These are phyloP conservation scores for Picathartes gymnocephalus DNA, from an alignment of 2,113 vertebrate species.

Conservation along the genomic window DNA sequence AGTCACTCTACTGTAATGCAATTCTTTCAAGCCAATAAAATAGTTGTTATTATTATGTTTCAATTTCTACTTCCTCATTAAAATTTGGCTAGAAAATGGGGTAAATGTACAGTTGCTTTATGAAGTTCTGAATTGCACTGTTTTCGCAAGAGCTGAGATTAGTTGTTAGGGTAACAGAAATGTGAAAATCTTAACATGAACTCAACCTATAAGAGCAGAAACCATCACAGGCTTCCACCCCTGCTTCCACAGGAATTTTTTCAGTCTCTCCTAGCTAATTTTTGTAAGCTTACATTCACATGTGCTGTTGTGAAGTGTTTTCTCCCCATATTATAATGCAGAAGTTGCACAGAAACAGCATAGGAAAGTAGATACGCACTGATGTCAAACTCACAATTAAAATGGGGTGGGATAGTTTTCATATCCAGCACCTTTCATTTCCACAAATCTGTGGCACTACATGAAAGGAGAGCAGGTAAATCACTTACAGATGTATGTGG, in stretches of 20 bases:
- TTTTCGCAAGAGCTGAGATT: background rate
- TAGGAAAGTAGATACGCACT: background rate
- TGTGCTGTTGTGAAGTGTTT: background rate
- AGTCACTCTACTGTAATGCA: background rate
- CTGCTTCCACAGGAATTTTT: background rate
- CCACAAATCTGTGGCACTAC: background rate
- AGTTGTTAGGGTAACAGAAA: background rate
- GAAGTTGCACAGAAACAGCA: background rate
- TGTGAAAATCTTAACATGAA: background rate
- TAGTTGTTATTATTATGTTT: background rate
- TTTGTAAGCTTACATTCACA: background rate
- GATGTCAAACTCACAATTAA: background rate
- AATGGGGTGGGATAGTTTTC: background rate
- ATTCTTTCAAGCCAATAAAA: background rate
- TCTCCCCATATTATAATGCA: background rate
- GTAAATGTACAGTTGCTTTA: background rate
- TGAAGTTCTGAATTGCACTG: background rate
- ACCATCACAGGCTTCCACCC: background rate
- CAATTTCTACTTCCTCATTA: background rate
- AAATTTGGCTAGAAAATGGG: background rate
- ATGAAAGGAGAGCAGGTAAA: background rate
- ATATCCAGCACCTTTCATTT: background rate
- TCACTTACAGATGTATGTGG: background rate
- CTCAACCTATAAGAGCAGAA: background rate
- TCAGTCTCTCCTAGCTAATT: background rate